phyloP scores from a whole-genome alignment of 2,113 vertebrate genomes.

The Raja brachyura region DNA sequence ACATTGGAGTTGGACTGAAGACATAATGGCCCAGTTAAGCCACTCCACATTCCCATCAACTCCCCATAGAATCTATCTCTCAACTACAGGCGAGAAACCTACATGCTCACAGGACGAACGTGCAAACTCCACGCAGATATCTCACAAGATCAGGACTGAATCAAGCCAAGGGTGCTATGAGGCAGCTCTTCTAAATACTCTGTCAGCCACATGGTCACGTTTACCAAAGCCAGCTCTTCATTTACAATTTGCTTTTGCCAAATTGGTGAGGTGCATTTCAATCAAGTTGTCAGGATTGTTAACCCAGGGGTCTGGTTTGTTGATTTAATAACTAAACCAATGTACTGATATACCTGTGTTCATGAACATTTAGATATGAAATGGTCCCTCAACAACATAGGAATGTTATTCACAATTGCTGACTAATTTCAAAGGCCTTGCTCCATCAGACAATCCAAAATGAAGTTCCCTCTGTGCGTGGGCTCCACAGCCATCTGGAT shows the following conservation, averaged over 20 bases:
- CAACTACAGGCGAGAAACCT: no score
- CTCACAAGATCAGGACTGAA: no score
- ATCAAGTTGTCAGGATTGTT: not conserved
- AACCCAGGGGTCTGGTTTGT: not conserved
- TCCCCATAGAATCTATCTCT: no score
- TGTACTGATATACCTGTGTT: not conserved
- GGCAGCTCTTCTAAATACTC: no score
- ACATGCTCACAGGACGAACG: no score
- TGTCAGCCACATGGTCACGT: not conserved
- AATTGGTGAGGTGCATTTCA: not conserved
- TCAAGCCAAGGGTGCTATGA: no score
- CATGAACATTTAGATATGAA: conserved; percentile 42
- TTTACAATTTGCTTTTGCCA: not conserved
- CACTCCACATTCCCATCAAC: no score
- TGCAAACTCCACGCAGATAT: no score
- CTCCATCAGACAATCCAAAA: not conserved
- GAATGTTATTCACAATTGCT: not conserved
- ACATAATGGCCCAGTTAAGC: not conserved
- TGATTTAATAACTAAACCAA: not conserved
- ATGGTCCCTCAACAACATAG: conserved; percentile 41
- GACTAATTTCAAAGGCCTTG: conserved; percentile 35
- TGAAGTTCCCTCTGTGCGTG: rapidly evolving
- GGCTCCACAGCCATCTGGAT: not conserved
- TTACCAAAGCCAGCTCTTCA: not conserved
- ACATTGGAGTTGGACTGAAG: not conserved